Conservation (phyloP, 2,113 vertebrate species). For the Gambusia affinis region DNA sequence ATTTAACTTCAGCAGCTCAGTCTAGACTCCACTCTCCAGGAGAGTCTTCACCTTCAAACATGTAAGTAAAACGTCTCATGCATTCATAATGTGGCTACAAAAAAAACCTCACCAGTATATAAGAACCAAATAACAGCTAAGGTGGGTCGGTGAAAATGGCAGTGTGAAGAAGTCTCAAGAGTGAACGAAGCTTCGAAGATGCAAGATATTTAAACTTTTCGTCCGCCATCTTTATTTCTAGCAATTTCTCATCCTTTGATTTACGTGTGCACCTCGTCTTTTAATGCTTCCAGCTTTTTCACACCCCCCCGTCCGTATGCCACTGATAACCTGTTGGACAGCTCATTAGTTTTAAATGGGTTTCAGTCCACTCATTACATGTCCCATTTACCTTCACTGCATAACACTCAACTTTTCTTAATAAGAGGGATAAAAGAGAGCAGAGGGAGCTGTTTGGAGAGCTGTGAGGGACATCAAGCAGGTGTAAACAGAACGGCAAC, state of each 20-base stretch:
- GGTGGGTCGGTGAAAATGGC: background rate
- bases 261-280: constrained; percentile 22
- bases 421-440: constrained; percentile 21
- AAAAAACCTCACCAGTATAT: background rate
- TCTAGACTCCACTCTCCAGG: too few relatives aligned
- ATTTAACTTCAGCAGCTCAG: too few relatives aligned
- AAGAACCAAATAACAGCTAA: background rate
- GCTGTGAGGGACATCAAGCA: background rate
- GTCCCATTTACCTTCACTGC: constrained; percentile 80
- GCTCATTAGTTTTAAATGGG: constrained; percentile 78
- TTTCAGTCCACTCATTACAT: constrained; percentile 77
- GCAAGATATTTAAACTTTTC: background rate
- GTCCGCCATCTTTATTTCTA: background rate
- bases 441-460: background rate
- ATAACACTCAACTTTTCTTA: constrained; percentile 62
- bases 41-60: background rate
- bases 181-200: background rate
- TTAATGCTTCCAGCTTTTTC: constrained; percentile 40
- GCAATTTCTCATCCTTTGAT: constrained; percentile 21
- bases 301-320: constrained; percentile 10
- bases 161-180: background rate
- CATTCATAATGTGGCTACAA: too few relatives aligned
- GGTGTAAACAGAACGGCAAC: background rate
- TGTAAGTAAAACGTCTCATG: too few relatives aligned
- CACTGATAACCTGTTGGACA: constrained; percentile 62